Evolutionary conservation across 2,113 vertebrate genomes (phyloP), one percentile per base, ranked within the genome.

Genomic region (Vulpes lagopus): DNA sequence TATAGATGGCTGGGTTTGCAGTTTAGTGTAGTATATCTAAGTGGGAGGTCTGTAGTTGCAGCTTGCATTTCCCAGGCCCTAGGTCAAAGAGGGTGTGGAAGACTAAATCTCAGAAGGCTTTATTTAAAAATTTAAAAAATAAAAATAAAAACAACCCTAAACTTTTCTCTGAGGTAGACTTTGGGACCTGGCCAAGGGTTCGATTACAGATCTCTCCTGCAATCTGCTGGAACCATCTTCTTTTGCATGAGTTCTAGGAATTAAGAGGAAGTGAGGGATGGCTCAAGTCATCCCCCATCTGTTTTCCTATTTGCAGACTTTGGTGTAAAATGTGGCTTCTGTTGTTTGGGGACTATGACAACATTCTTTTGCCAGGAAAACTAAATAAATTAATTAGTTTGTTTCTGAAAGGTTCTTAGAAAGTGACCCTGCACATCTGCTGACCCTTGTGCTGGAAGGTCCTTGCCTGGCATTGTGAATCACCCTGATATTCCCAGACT

Each of bases 281-380:
- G 96, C 80, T 95, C 60, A 49, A 0, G 49, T 35, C 23, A 59
- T 67, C 35, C 67, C 25, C 96, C 96, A 97, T 96, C 96, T 97
- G 91, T 95, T 96, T 4, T 38, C 2, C 43, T 94, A 15, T 82
- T 89, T 71, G 93, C 5, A 27, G 51, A 76, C 9, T 1, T 30
- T 67, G 83, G 80, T 2, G 1, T 92, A 69, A 97, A 97, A 89
- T 91, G 35, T 11, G 57, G 59, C 9, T 86, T 62, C 14, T 94
- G 83, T 79, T 95, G 67, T 25, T 55, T 3, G 2, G 69, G 71
- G 38, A 65, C 71, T 65, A 67, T 30, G 64, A 8, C 57, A 25
- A 89, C 23, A 65, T 16, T n/a, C 74, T 85, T 79, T 87, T 27
- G 25, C 65, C 32, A 78, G 97, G 86, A 76, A 12, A 23, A 8